Evolutionary conservation across 2,797 vertebrate species (phyloP), one percentile per base, ranked within the genome.

Genomic region (Gymnocypris eckloni): DNA sequence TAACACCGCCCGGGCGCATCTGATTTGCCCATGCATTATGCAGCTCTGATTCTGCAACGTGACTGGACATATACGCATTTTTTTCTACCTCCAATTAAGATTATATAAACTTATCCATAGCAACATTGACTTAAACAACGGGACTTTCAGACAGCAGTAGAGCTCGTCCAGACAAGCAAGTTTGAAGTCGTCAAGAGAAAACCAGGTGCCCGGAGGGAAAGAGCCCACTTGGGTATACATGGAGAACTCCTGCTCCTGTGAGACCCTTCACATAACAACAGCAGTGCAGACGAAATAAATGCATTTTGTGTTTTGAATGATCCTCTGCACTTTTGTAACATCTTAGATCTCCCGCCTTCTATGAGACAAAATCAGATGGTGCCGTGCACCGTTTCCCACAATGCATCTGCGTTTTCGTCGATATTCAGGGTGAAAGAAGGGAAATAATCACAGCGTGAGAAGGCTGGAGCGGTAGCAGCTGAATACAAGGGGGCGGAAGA

Each of bases 51-150:
- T 64, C 75, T 84, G 76, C 89, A 84, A 84, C 16, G 59, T 87
- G 87, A 82, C 81, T 84, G 66, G 50, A 48, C 78, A 73, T 73
- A 67, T 86, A 70, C 73, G 16, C 54, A 64, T 78, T 85, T 79
- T 48, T 45, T 18, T 10, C 11, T 4, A 15, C 20, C 10, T 20
- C 59, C 22, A 10, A 78, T 84, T 84, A 22, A 37, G 37, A 85
- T 90, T 90, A 86, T 83, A 88, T 90, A 90, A 90, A 84, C 73
- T 81, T 82, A 70, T 83, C 69, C 50, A 11, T 84, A 67, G 84
- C 83, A 84, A 86, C 81, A 79, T 78, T 84, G 78, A 43, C 78
- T 85, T 82, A 45, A 79, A 85, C 84, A 82, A 77, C 84, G 43
- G 20, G 70, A 59, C 73, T 87, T 72, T 77, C 37, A 82, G 56